phyloP scores from a whole-genome alignment of 92 coral and sea anemone species.

The Bergia puertoricense region DNA sequence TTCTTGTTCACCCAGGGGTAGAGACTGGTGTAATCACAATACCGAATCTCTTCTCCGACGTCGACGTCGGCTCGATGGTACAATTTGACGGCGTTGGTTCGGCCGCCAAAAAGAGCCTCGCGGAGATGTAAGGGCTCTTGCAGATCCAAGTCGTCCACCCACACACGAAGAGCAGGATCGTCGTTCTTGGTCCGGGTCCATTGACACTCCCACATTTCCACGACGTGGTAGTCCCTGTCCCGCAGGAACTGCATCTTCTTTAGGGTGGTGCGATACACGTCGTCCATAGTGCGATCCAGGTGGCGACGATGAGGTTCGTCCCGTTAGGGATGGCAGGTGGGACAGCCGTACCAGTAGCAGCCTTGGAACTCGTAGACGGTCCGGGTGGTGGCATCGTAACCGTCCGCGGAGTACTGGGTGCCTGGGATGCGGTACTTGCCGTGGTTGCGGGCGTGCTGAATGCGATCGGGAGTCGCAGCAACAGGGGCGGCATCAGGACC shows the following conservation, averaged over 20 bases:
- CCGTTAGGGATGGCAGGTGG: not conserved
- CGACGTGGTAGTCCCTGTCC: no score
- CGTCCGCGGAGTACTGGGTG: not conserved
- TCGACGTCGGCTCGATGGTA: no score
- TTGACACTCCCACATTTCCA: no score
- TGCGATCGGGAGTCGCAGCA: not conserved
- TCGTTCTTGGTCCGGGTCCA: not conserved
- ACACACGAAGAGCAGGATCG: not conserved
- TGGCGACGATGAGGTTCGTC: not conserved
- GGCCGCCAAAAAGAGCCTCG: no score
- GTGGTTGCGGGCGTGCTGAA: not conserved
- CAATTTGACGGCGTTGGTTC: no score
- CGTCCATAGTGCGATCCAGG: not conserved
- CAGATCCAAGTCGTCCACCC: not conserved
- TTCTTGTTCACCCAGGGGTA: no score
- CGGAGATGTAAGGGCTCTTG: not conserved
- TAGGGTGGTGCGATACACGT: not conserved
- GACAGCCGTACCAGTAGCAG: not conserved
- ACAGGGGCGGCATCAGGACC: not conserved
- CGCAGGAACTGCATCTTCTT: no score
- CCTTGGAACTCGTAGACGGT: not conserved
- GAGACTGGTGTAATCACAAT: no score
- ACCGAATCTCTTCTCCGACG: no score
- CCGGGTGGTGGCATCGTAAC: not conserved
- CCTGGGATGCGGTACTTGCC: not conserved